Base-by-base conservation (phyloP, 2,797 vertebrate species). In the Neomorphus geoffroyi region DNA sequence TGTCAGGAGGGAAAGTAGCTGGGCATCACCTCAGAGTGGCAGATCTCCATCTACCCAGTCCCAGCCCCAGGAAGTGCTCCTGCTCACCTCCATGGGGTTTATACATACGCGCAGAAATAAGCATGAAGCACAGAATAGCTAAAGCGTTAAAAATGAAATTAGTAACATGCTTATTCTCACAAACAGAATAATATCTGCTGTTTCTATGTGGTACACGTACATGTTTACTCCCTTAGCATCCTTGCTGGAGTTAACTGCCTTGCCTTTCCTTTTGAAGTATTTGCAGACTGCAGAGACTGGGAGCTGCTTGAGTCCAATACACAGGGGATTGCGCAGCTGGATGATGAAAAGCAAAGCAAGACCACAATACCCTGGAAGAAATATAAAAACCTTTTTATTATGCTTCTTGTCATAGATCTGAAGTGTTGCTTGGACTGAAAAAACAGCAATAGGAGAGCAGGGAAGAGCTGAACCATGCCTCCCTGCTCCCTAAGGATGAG, bases 81-180 rank as follows among this genome's bases (percentile, higher is more conserved):
- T 30, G 45, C 73, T 54, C 4, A 0, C 1, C 12, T 26, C 11
- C 27, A 4, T 1, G 3, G 18, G 6, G 4, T 3, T 73, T 54
- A 9, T 18, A 8, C 11, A 0, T 5, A 2, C 1, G 3, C 1
- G 2, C 18, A 28, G 53, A 10, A 39, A 32, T 16, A 24, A 64
- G 6, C 1, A 0, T 4, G 83, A 62, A 11, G 53, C 14, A 5
- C 30, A 17, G 32, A 32, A 37, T 1, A 54, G 48, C 53, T 37
- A 7, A 41, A 30, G 51, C 2, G 2, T 30, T 33, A 6, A 27
- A 41, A 14, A 4, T 4, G 18, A 27, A 32, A 30, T 30, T 13
- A 43, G 23, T 0, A 3, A 80, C 51, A 27, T 58, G 33, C 23
- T 64, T 46, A 5, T 35, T 14, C 17, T 46, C 26, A 7, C 41